These are phyloP conservation scores for Acrocephalus arundinaceus DNA, from an alignment of 2,113 vertebrate species.

Conservation along the genomic window DNA sequence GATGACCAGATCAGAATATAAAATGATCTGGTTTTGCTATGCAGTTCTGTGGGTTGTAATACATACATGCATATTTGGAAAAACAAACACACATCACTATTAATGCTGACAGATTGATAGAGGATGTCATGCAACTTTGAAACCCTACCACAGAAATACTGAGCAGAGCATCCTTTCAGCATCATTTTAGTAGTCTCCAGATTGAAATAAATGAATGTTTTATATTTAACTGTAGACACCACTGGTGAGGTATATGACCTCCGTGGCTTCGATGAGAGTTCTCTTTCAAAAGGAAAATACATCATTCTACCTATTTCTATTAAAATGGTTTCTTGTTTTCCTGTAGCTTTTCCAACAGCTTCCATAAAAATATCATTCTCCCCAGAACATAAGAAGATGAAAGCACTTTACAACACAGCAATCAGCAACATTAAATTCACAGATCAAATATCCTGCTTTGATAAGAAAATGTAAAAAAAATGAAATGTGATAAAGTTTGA, in stretches of 20 bases:
- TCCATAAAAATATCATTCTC: background rate
- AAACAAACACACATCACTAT: background rate
- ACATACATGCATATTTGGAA: background rate
- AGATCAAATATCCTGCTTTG: background rate
- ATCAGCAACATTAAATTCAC: background rate
- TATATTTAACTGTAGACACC: background rate
- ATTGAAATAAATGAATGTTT: background rate
- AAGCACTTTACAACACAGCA: background rate
- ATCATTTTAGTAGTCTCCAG: background rate
- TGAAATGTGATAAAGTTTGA: background rate
- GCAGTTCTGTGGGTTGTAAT: background rate
- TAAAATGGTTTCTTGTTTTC: background rate
- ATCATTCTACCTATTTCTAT: background rate
- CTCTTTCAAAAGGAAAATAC: background rate
- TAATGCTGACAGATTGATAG: background rate
- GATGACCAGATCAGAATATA: background rate
- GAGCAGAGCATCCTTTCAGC: background rate
- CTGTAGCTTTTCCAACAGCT: background rate
- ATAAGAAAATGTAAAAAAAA: background rate
- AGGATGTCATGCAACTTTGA: background rate
- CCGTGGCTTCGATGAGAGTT: background rate
- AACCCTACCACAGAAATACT: background rate
- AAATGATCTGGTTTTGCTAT: background rate
- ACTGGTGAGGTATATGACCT: background rate
- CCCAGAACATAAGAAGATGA: background rate